These are phyloP conservation scores for Drosophila tropicalis DNA, from an alignment of 1,140 invertebrate species.

Conservation along the genomic window DNA sequence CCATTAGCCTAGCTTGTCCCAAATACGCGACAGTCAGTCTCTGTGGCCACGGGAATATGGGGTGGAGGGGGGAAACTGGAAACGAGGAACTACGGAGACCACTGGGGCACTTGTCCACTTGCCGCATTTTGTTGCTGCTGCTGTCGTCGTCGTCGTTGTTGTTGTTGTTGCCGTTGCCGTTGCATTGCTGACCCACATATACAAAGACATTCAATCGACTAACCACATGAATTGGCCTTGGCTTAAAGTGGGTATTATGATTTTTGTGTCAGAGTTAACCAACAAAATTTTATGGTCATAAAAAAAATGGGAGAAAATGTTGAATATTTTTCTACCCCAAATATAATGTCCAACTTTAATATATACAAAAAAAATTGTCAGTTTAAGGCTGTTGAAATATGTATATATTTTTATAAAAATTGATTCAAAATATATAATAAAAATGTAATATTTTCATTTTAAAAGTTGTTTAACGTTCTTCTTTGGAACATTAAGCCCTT, in stretches of 20 bases:
- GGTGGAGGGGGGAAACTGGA: slow-evolving; percentile 23
- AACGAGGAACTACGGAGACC: slow-evolving; percentile 50
- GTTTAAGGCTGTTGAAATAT: too few relatives aligned
- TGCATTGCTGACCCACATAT: slow-evolving; percentile 75
- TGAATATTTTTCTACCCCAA: background rate
- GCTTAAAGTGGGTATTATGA: slow-evolving; percentile 47
- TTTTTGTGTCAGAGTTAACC: slow-evolving; percentile 43
- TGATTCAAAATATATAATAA: too few relatives aligned
- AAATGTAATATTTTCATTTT: too few relatives aligned
- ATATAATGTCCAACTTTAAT: background rate
- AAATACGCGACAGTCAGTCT: slow-evolving; percentile 31
- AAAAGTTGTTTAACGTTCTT: too few relatives aligned
- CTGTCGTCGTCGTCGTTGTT: background rate
- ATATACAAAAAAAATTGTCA: too few relatives aligned
- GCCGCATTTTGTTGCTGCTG: slow-evolving; percentile 20
- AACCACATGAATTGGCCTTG: slow-evolving; percentile 42
- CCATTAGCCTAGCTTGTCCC: slow-evolving; percentile 25
- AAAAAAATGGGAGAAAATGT: background rate
- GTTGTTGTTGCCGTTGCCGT: slow-evolving; percentile 23
- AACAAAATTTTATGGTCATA: slow-evolving; percentile 24
- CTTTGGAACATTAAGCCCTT: background rate
- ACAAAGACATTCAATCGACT: slow-evolving; percentile 72
- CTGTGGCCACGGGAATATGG: background rate
- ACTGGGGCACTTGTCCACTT: slow-evolving; percentile 53
- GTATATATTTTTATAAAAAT: too few relatives aligned